Evolutionary conservation across 92 coral and sea anemone genomes (phyloP).

Genomic region (Zoanthus sansibaricus): DNA sequence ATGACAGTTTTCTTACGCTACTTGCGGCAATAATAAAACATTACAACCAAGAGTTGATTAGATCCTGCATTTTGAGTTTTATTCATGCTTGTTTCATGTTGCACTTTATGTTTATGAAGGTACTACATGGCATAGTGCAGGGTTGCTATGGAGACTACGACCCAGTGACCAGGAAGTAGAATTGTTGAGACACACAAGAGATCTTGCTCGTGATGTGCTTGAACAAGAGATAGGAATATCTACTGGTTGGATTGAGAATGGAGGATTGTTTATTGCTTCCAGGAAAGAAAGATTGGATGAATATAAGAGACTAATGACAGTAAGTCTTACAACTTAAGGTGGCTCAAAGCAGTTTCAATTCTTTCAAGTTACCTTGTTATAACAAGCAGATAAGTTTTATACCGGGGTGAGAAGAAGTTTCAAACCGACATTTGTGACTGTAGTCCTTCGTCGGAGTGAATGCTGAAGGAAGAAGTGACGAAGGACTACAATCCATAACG

Average conservation of each 20-base stretch:
- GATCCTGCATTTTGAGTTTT: too few relatives aligned
- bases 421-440: too few relatives aligned
- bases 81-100: not conserved
- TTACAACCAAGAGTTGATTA: too few relatives aligned
- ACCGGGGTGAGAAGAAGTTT: too few relatives aligned
- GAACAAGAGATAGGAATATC: slow-evolving; percentile 91
- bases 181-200: slow-evolving; percentile 78
- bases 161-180: slow-evolving; percentile 97
- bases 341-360: too few relatives aligned
- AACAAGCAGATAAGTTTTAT: too few relatives aligned
- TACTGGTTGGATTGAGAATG: slow-evolving; percentile 99
- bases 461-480: too few relatives aligned
- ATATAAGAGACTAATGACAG: slow-evolving; percentile 96
- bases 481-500: too few relatives aligned
- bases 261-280: slow-evolving; percentile 95
- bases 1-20: too few relatives aligned
- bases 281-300: slow-evolving; percentile 95
- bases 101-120: slow-evolving; percentile 22
- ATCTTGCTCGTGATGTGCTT: slow-evolving; percentile 83
- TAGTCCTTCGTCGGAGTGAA: too few relatives aligned
- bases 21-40: too few relatives aligned
- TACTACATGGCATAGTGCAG: slow-evolving; percentile 99
- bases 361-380: too few relatives aligned
- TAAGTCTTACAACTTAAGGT: slow-evolving; percentile 41
- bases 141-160: slow-evolving; percentile 90